phyloP scores from a whole-genome alignment of 2,888 invertebrate genomes.

The Heliconius hortense region DNA sequence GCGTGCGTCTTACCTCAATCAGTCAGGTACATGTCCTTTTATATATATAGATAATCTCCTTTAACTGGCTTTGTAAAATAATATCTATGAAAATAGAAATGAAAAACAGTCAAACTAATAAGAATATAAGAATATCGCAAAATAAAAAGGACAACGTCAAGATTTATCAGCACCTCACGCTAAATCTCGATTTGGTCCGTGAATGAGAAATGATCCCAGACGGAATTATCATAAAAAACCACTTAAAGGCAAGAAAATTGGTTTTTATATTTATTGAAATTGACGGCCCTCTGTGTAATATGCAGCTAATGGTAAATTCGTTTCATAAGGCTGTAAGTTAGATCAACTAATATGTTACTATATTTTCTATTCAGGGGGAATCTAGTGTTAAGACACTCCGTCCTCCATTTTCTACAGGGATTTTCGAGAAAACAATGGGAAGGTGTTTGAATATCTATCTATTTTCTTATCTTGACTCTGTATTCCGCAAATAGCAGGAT shows the following conservation, averaged over 20 bases:
- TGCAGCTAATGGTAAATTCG: slow-evolving; percentile 4
- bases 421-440: not conserved
- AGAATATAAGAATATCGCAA: slow-evolving; percentile 15
- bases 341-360: not conserved
- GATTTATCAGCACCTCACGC: slow-evolving; percentile 43
- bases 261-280: slow-evolving; percentile 45
- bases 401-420: not conserved
- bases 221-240: slow-evolving; percentile 50
- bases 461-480: not conserved
- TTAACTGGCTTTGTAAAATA: not conserved
- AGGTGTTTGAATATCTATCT: not conserved
- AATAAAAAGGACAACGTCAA: slow-evolving; percentile 31
- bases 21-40: no score
- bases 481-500: not conserved
- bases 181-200: slow-evolving; percentile 47
- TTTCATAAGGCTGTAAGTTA: not conserved
- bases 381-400: not conserved
- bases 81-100: not conserved
- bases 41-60: no score
- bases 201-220: slow-evolving; percentile 49
- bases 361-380: not conserved
- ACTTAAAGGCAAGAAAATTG: slow-evolving; percentile 46
- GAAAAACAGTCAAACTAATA: not conserved
- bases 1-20: no score
- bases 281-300: slow-evolving; percentile 26